A percentile compares a stretch with the other conserved stretches of the same genome.
These are phyloP conservation scores for Diloba caeruleocephala DNA, from an alignment of 2,888 invertebrate species.

Conservation along the genomic window DNA sequence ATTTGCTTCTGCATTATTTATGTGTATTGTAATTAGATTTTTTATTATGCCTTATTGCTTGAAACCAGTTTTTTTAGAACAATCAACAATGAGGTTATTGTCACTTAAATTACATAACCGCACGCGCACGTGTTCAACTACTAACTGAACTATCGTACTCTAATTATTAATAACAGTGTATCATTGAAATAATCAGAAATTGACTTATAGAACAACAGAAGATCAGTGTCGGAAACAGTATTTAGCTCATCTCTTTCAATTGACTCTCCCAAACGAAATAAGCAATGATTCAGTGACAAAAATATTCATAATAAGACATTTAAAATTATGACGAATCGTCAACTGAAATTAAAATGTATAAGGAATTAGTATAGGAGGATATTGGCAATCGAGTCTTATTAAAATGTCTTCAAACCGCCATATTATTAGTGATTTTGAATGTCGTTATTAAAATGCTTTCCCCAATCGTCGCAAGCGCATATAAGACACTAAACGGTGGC, in stretches of 20 bases:
- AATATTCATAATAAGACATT: constrained; percentile 3
- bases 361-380: constrained; percentile 4
- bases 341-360: constrained; percentile 1
- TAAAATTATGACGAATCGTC: background rate
- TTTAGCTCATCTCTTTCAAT: constrained; percentile 20
- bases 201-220: too few species aligned
- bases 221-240: constrained; percentile 2
- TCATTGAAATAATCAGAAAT: too few species aligned
- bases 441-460: background rate
- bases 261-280: constrained; percentile 11
- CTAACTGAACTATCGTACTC: too few species aligned
- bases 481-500: constrained; percentile 10
- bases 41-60: too few species aligned
- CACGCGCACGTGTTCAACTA: too few species aligned
- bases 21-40: too few species aligned
- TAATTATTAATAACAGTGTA: too few species aligned
- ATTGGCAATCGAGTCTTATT: constrained; percentile 1
- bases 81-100: too few species aligned
- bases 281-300: constrained; percentile 19
- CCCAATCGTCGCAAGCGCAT: constrained; percentile 14
- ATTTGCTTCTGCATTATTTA: too few species aligned
- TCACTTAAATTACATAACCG: too few species aligned
- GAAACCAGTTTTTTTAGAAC: too few species aligned
- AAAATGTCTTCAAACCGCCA: background rate
- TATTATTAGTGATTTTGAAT: background rate